Conservation (phyloP, 2,888 invertebrate species). For the Drosophila ustulata region DNA sequence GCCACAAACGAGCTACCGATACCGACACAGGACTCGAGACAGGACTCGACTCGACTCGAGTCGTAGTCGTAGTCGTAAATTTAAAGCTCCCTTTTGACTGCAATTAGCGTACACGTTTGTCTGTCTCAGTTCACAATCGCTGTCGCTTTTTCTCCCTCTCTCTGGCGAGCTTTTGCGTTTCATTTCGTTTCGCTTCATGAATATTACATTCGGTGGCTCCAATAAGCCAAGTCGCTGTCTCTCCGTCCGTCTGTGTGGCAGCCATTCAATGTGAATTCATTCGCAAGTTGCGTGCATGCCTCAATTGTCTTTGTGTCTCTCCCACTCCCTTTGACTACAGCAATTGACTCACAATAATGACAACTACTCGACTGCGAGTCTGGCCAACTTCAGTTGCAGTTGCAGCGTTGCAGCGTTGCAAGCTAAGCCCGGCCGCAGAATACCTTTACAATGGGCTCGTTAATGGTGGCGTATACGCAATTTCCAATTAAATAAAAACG, state of each 20-base stretch:
- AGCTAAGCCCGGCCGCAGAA: constrained; percentile 46
- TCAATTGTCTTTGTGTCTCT: constrained; percentile 45
- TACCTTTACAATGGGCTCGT: constrained; percentile 70
- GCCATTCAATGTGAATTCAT: constrained; percentile 49
- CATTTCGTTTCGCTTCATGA: constrained; percentile 59
- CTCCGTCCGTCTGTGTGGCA: constrained; percentile 28
- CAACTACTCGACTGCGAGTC: constrained; percentile 50
- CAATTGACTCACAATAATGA: constrained; percentile 82
- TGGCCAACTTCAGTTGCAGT: constrained; percentile 20
- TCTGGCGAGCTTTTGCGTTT: constrained; percentile 37
- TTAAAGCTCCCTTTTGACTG: constrained; percentile 78
- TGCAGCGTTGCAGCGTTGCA: constrained; percentile 24
- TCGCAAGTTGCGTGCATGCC: constrained; percentile 69
- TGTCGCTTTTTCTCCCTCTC: constrained; percentile 16
- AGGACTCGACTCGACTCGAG: background rate
- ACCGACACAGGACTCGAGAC: constrained; percentile 33
- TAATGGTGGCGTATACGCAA: constrained; percentile 78
- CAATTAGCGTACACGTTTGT: constrained; percentile 74
- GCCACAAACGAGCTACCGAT: constrained; percentile 52
- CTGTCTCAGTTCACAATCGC: constrained; percentile 16
- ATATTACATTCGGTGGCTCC: constrained; percentile 59
- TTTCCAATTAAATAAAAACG: constrained; percentile 77
- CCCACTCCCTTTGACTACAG: constrained; percentile 53
- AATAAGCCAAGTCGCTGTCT: constrained; percentile 47
- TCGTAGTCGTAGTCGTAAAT: constrained; percentile 53